Evolutionary conservation across 2,888 invertebrate genomes (phyloP).

Genomic region (Agonum fuliginosum): DNA sequence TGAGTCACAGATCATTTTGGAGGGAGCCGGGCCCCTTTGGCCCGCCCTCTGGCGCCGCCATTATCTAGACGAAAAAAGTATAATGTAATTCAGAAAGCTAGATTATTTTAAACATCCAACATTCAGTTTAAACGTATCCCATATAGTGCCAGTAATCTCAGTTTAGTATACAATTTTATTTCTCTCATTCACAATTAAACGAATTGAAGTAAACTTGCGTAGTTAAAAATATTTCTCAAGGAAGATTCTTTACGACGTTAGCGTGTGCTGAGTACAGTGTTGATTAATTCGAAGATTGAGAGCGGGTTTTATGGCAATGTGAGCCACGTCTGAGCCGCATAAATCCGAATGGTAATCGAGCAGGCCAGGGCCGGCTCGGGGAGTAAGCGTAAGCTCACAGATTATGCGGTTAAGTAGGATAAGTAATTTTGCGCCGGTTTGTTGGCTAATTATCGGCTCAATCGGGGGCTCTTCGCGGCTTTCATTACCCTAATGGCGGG

Average conservation of each 20-base stretch:
- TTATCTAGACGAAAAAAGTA: too few species aligned
- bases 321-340: conserved; percentile 28
- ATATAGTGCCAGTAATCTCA: too few species aligned
- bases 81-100: too few species aligned
- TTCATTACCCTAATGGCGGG: conserved; percentile 69
- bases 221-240: not conserved
- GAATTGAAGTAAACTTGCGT: not conserved
- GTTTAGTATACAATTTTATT: not conserved
- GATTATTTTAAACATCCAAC: too few species aligned
- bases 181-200: not conserved
- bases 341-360: conserved; percentile 40
- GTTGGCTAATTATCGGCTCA: conserved; percentile 71
- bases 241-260: not conserved
- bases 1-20: too few species aligned
- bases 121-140: too few species aligned
- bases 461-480: conserved; percentile 67
- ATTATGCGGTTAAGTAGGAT: conserved; percentile 71
- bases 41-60: too few species aligned
- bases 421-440: conserved; percentile 71
- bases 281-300: conserved; percentile 34
- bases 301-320: conserved; percentile 21
- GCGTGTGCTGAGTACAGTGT: not conserved
- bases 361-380: not conserved
- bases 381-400: conserved; percentile 69
- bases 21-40: too few species aligned